These are phyloP conservation scores for Junonia oenone DNA, from an alignment of 2,888 invertebrate genomes.

Conservation along the genomic window DNA sequence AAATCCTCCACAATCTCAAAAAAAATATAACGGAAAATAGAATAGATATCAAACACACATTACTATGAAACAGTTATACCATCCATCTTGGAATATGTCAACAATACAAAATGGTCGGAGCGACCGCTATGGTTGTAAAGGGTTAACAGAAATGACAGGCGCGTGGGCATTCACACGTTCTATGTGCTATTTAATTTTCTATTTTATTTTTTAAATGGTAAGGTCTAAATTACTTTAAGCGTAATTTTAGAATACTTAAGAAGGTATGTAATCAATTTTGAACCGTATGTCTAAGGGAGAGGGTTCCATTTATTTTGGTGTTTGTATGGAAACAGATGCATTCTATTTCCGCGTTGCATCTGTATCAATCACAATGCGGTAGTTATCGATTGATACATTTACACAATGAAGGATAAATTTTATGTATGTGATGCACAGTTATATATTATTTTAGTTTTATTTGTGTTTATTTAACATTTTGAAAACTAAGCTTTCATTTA, in stretches of 20 bases:
- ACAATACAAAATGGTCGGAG: constrained; percentile 32
- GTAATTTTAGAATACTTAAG: background rate
- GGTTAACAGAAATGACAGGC: constrained; percentile 27
- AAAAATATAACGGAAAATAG: constrained; percentile 27
- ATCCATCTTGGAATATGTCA: constrained; percentile 35
- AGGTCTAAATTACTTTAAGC: background rate
- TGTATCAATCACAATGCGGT: constrained; percentile 14
- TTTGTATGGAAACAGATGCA: constrained; percentile 17
- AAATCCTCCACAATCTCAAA: background rate
- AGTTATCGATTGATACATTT: constrained; percentile 2
- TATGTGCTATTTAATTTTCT: background rate
- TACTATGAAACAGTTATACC: constrained; percentile 29
- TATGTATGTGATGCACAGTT: no score
- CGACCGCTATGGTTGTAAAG: constrained; percentile 24
- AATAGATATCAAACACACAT: constrained; percentile 32
- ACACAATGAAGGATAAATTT: background rate
- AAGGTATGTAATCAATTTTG: background rate
- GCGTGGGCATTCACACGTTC: constrained; percentile 12
- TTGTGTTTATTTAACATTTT: no score
- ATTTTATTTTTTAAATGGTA: background rate
- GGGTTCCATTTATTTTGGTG: background rate
- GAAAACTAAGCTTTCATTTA: no score
- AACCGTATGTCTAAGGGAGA: background rate
- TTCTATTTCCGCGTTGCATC: constrained; percentile 21
- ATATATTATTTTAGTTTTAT: no score